Evolutionary conservation across 2,888 invertebrate species (phyloP).

Genomic region (Lordiphosa fenestrarum): DNA sequence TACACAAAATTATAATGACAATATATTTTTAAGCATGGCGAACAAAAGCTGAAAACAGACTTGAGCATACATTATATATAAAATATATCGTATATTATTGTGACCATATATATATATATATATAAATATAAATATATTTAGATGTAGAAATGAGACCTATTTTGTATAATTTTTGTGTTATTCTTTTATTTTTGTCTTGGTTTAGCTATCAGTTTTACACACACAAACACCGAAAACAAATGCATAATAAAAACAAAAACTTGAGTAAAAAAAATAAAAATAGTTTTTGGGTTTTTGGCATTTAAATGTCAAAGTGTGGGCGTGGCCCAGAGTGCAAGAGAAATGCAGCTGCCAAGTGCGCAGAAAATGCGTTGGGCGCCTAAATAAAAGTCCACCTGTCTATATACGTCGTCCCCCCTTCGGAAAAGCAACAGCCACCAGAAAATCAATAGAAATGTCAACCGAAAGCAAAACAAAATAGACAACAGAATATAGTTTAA

Average conservation of each 20-base stretch:
- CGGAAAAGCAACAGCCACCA: no score
- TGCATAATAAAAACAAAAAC: constrained; percentile 15
- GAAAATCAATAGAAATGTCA: no score
- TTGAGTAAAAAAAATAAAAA: constrained; percentile 1
- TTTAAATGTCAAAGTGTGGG: constrained; percentile 22
- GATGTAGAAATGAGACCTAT: constrained; percentile 23
- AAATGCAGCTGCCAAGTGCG: constrained; percentile 54
- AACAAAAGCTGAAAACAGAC: constrained; percentile 60
- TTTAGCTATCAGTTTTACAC: constrained; percentile 33
- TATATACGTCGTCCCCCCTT: no score
- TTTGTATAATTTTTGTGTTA: constrained; percentile 14
- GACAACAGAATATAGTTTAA: no score
- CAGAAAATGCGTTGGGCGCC: constrained; percentile 50
- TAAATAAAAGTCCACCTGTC: no score
- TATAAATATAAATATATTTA: constrained; percentile 24
- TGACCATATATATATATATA: constrained; percentile 23
- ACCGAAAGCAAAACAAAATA: no score
- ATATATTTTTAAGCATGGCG: constrained; percentile 38
- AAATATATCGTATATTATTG: constrained; percentile 21
- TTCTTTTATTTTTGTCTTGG: constrained; percentile 22
- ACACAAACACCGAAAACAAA: constrained; percentile 19
- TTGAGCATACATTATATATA: constrained; percentile 41
- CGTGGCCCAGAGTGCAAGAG: constrained; percentile 1
- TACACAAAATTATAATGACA: constrained; percentile 15
- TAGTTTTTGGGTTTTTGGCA: constrained; percentile 20